A percentile compares a stretch with the other conserved stretches of the same genome.
Conservation (phyloP, 1,140 invertebrate genomes). For the Panagrolaimus sp. region DNA sequence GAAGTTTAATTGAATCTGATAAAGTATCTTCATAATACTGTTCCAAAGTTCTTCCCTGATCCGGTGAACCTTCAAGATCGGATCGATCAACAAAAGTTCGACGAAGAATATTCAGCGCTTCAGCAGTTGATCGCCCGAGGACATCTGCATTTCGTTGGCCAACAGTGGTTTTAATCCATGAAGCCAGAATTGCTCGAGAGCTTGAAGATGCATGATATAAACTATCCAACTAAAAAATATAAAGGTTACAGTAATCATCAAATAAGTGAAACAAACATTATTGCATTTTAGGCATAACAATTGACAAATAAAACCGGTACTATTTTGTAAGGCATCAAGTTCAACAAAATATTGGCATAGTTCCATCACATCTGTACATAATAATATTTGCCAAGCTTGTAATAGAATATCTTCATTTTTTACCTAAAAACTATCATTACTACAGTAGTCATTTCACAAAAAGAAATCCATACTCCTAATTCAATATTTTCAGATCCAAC, state of each 20-base stretch:
- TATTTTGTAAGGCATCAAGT: background rate
- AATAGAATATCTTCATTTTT: background rate
- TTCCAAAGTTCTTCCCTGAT: background rate
- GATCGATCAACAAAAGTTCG: background rate
- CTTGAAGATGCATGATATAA: background rate
- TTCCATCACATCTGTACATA: background rate
- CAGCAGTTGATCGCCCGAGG: background rate
- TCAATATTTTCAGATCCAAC: background rate
- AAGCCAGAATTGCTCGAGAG: background rate
- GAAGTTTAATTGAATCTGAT: background rate
- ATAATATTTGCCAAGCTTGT: slow-evolving; percentile 4
- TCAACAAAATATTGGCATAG: slow-evolving; percentile 3
- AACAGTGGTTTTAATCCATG: background rate
- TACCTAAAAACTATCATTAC: too few relatives aligned
- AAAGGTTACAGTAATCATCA: background rate
- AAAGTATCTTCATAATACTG: slow-evolving; percentile 4
- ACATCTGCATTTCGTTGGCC: slow-evolving; percentile 11
- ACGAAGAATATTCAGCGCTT: slow-evolving; percentile 1
- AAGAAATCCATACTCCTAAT: too few relatives aligned
- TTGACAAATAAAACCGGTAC: slow-evolving; percentile 6
- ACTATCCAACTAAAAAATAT: background rate
- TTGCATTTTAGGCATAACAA: background rate
- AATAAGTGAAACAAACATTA: slow-evolving; percentile 1
- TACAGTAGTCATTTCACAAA: too few relatives aligned
- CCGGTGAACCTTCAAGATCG: background rate